Percentiles rank a stretch among this genome's conserved stretches.
Conservation (phyloP, 2,888 invertebrate genomes). For the Malthinus flaveolus region DNA sequence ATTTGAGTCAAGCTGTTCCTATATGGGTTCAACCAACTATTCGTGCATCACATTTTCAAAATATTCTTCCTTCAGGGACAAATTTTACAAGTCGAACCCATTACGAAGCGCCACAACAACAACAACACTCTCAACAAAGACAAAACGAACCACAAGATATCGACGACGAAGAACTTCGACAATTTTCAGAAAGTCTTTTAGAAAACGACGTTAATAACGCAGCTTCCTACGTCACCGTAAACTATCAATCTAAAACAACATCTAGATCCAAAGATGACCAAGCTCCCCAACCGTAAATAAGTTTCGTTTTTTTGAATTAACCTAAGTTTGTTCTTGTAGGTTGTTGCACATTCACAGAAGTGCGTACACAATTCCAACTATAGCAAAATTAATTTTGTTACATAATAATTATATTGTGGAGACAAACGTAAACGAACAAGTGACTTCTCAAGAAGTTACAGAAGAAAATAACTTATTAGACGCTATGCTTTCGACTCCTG, state of each 20-base stretch:
- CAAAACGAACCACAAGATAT: neutral
- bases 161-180: constrained; percentile 56
- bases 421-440: constrained; percentile 72
- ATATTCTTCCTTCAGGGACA: constrained; percentile 6
- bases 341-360: constrained; percentile 67
- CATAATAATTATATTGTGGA: constrained; percentile 86
- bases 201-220: constrained; percentile 76
- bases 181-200: constrained; percentile 71
- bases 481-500: constrained; percentile 72
- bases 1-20: constrained; percentile 13
- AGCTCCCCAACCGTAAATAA: constrained; percentile 76
- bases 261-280: constrained; percentile 70
- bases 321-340: constrained; percentile 55
- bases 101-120: neutral
- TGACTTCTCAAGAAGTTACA: constrained; percentile 72
- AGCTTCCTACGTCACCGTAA: constrained; percentile 68
- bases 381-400: constrained; percentile 71
- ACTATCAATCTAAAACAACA: constrained; percentile 75
- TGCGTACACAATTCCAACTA: constrained; percentile 70
- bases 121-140: neutral
- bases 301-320: constrained; percentile 6
- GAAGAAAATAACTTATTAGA: constrained; percentile 83
- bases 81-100: neutral
- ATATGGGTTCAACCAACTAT: neutral
- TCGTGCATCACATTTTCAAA: neutral